Evolutionary conservation across 2,888 invertebrate genomes (phyloP), one percentile per base, ranked within the genome.

Genomic region (Coecobrya sp.): DNA sequence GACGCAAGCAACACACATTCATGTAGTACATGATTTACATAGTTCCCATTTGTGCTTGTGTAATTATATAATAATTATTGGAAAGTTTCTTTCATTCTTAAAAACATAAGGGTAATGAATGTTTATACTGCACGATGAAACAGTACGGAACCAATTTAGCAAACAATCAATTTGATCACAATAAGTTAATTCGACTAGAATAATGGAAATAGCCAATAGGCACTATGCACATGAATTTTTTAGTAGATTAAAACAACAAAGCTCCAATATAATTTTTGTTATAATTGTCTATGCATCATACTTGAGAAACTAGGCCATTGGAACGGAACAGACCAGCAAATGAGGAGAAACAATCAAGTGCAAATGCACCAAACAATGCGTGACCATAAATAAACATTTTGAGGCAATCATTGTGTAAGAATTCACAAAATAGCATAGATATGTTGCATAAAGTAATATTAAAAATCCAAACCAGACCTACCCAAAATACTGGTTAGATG

Each of bases 371-470:
- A 42, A 85, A 85, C 85, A 85, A 68, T 68, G 85, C 68, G 27
- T 68, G 68, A 85, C 84, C 84, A 84, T 62, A 81, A 81, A 81
- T 55, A 76, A 76, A 49, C 76, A 55, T 25, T 25, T 52, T 52
- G 8, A 55, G 55, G 55, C 59, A 59, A 59, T 5, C 1, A 82
- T 55, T 2, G 36, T 82, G 19, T 59, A 59, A 55, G 59, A 59
- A n/a, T n/a, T 27, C 30, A 49, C n/a, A 8, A 79, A 25, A 76
- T 10, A 55, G 10, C n/a, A n/a, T n/a, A 52, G 25, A 4, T 59
- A 13, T 52, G 52, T 55, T 45, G 49, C 45, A 45, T 81, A 55
- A n/a, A 81, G 16, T 55, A 49, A 49, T 30, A 52, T 55, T 55
- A 52, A 86, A 52, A 49, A 8, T 30, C 27, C 86, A 70, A 76